Evolutionary conservation across 2,113 vertebrate species (phyloP).

Genomic region (Mustela nigripes): DNA sequence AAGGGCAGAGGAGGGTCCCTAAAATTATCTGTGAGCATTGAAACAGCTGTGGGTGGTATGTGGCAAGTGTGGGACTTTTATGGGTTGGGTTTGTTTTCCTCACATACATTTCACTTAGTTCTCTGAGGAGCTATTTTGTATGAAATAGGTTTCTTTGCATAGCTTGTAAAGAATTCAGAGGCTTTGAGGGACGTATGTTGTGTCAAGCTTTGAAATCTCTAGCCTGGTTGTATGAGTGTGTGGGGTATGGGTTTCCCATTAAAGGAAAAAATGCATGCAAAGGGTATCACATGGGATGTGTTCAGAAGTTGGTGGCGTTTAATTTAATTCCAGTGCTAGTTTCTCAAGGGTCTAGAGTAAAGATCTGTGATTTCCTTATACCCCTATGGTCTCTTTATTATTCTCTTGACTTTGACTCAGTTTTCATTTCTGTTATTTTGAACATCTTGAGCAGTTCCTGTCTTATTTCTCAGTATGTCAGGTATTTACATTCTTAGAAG

Average conservation of each 20-base stretch:
- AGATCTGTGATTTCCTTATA: background rate
- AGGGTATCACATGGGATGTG: background rate
- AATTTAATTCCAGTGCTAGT: constrained; percentile 6
- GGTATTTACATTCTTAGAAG: constrained; percentile 54
- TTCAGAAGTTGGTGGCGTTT: background rate
- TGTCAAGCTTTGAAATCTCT: background rate
- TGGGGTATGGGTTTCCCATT: background rate
- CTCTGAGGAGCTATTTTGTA: constrained; percentile 14
- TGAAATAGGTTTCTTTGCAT: background rate
- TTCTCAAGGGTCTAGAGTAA: background rate
- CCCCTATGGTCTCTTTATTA: background rate
- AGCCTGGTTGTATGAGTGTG: background rate
- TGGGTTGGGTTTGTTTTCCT: background rate
- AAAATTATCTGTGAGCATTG: background rate
- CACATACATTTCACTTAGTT: constrained; percentile 41
- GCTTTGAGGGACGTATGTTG: background rate
- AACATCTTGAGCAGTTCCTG: background rate
- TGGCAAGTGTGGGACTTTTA: background rate
- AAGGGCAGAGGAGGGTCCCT: background rate
- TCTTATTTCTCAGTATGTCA: constrained; percentile 51
- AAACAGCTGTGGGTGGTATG: background rate
- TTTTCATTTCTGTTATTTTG: constrained; percentile 55
- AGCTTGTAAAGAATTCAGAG: background rate
- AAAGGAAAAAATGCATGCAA: background rate
- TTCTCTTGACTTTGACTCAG: background rate